A percentile compares a stretch with the other conserved stretches of the same genome.
Evolutionary conservation across 2,888 invertebrate species (phyloP).

Genomic region (Lagria hirta): DNA sequence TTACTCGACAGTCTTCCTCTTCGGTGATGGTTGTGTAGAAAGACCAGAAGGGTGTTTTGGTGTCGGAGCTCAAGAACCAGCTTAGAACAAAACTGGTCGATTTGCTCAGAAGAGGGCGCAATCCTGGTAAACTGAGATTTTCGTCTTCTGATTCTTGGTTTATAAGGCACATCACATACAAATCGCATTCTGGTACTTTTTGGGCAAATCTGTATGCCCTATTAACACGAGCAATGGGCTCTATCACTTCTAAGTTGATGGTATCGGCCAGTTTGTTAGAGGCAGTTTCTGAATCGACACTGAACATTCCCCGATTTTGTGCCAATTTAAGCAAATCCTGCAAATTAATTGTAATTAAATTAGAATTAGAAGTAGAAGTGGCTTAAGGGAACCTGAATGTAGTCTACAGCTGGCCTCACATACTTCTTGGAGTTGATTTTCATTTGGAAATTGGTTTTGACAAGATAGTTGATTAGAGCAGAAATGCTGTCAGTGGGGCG

Average conservation of each 20-base stretch:
- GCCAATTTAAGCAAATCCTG: conserved; percentile 73
- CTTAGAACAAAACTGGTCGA: conserved; percentile 74
- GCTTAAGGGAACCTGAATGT: conserved; percentile 54
- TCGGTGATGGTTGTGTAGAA: conserved; percentile 74
- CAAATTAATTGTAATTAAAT: conserved; percentile 37
- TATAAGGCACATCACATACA: conserved; percentile 75
- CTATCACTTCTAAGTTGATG: conserved; percentile 79
- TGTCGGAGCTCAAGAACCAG: conserved; percentile 74
- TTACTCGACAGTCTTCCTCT: conserved; percentile 73
- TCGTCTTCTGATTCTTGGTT: conserved; percentile 66
- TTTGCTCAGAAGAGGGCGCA: conserved; percentile 72
- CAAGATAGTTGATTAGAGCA: conserved; percentile 66
- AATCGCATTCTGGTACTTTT: conserved; percentile 71
- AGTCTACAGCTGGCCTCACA: conserved; percentile 73
- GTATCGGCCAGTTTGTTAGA: conserved; percentile 77
- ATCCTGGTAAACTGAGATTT: conserved; percentile 61
- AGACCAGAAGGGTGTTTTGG: conserved; percentile 76
- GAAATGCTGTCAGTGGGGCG: conserved; percentile 72
- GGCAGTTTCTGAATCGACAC: conserved; percentile 68
- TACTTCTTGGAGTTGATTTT: conserved; percentile 73
- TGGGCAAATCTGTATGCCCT: conserved; percentile 75
- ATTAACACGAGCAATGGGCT: conserved; percentile 79
- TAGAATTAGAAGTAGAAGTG: conserved; percentile 3
- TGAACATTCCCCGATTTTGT: conserved; percentile 63
- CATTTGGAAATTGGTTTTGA: conserved; percentile 69